Evolutionary conservation across 2,888 invertebrate genomes (phyloP).

Genomic region (Synanthedon andrenaeformis): DNA sequence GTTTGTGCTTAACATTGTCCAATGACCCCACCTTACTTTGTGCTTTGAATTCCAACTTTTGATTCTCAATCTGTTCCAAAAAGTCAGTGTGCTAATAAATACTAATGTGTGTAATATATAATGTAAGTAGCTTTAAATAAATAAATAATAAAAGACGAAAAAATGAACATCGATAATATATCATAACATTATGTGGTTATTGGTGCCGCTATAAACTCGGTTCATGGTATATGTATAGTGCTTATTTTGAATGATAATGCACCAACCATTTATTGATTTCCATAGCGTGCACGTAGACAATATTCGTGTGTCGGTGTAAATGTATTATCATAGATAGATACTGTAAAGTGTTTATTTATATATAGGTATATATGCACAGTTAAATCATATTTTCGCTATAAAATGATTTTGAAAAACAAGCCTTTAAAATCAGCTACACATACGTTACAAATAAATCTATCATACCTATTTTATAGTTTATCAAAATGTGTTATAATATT

Average conservation of each 20-base stretch:
- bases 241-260: neutral
- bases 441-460: neutral
- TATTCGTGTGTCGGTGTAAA: slow-evolving; percentile 17
- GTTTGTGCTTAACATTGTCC: slow-evolving; percentile 91
- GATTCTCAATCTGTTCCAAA: slow-evolving; percentile 83
- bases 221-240: neutral
- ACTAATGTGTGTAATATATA: neutral
- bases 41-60: slow-evolving; percentile 92
- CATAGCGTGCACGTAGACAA: slow-evolving; percentile 28
- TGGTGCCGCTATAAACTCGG: neutral
- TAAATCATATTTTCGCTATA: neutral
- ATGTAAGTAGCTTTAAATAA: slow-evolving; percentile 7
- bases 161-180: neutral
- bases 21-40: slow-evolving; percentile 92
- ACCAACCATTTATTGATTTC: slow-evolving; percentile 22
- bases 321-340: neutral
- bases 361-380: neutral
- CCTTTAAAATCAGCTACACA: neutral
- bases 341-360: neutral
- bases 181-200: neutral
- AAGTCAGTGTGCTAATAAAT: slow-evolving; percentile 51
- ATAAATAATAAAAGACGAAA: slow-evolving; percentile 3
- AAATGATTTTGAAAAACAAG: neutral
- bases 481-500: too few relatives aligned
- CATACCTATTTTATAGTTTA: too few relatives aligned